A percentile compares a stretch with the other conserved stretches of the same genome.
Evolutionary conservation across 2,113 vertebrate genomes (phyloP).

Genomic region (Trichomycterus rosablanca): DNA sequence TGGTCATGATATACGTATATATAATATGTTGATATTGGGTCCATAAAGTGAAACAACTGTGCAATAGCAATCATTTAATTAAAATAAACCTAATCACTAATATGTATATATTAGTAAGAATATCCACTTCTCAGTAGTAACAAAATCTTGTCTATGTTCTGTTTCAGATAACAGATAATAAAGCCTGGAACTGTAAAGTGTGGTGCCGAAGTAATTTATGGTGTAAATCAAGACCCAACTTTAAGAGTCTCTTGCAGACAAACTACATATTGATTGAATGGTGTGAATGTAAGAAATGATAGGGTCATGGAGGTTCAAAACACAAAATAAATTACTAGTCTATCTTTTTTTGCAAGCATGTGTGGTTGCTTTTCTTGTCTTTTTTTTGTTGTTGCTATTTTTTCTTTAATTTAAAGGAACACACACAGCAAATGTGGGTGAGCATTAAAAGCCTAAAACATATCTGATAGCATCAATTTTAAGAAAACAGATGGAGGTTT

Average conservation of each 20-base stretch:
- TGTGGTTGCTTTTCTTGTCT: background rate
- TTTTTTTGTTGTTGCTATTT: background rate
- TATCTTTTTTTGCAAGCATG: too few relatives aligned
- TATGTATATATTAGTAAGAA: too few relatives aligned
- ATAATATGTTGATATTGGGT: too few relatives aligned
- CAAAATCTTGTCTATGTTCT: too few relatives aligned
- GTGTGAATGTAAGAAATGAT: conserved; percentile 14
- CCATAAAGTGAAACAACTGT: too few relatives aligned
- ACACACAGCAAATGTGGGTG: conserved; percentile 25
- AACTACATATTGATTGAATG: conserved; percentile 32
- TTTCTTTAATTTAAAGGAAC: conserved; percentile 7
- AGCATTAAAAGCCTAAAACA: conserved; percentile 21
- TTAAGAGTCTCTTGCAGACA: conserved; percentile 15
- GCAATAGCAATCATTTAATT: too few relatives aligned
- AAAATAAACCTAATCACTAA: too few relatives aligned
- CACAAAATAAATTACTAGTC: conserved; percentile 17
- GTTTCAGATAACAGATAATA: too few relatives aligned
- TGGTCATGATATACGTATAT: too few relatives aligned
- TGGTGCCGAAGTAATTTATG: conserved; percentile 27
- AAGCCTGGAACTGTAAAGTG: too few relatives aligned
- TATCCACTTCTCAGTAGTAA: too few relatives aligned
- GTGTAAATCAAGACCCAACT: conserved; percentile 5
- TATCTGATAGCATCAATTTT: conserved; percentile 1
- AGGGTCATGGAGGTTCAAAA: conserved; percentile 14
- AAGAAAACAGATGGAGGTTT: conserved; percentile 29